A percentile compares a stretch with the other conserved stretches of the same genome.
These are phyloP conservation scores for Haplochromis vanheusdeni DNA, from an alignment of 2,113 vertebrate genomes.

Conservation along the genomic window DNA sequence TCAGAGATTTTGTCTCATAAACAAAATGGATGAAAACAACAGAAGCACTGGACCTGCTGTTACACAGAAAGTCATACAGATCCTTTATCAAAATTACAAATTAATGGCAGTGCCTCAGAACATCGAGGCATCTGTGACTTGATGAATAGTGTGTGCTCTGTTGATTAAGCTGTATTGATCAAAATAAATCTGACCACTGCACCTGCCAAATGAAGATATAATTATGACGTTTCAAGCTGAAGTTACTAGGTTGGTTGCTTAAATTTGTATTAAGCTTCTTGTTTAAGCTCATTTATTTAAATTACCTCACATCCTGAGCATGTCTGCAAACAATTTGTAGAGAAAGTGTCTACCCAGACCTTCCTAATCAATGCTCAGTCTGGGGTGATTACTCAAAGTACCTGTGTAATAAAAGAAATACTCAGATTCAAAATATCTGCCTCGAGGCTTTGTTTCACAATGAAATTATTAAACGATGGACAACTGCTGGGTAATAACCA, in stretches of 20 bases:
- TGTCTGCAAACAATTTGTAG: neutral
- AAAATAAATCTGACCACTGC: neutral
- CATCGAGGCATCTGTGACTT: conserved; percentile 4
- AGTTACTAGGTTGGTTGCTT: neutral
- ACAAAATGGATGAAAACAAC: conserved; percentile 51
- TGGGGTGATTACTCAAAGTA: neutral
- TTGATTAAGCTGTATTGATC: neutral
- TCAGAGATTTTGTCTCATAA: conserved; percentile 33
- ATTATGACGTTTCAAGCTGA: neutral
- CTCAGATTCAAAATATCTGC: neutral
- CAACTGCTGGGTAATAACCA: neutral
- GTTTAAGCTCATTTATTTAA: neutral
- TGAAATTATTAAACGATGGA: neutral
- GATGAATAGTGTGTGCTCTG: neutral
- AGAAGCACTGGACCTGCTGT: conserved; percentile 30
- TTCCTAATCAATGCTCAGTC: neutral
- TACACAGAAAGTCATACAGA: conserved; percentile 11
- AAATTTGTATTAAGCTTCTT: neutral
- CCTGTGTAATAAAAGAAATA: neutral
- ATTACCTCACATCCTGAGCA: neutral
- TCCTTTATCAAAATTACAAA: conserved; percentile 26
- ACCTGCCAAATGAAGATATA: neutral
- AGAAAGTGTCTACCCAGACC: neutral
- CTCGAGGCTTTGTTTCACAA: neutral
- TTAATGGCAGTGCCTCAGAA: conserved; percentile 1